Evolutionary conservation across 2,113 vertebrate genomes (phyloP).

Genomic region (Indicator indicator): DNA sequence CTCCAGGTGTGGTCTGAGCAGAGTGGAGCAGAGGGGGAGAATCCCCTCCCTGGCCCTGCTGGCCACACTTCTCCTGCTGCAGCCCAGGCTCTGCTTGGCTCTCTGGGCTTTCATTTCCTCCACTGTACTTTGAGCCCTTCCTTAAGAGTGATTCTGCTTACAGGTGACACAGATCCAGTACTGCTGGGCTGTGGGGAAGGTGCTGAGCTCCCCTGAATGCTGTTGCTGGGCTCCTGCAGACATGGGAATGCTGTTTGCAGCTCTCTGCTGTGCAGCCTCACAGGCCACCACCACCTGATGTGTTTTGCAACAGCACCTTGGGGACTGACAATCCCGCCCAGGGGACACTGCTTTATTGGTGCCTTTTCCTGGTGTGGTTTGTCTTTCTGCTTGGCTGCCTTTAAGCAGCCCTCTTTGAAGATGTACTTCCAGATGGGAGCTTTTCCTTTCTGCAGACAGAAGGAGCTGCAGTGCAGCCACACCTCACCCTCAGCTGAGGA

Average conservation of each 20-base stretch:
- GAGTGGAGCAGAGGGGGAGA: too few species aligned
- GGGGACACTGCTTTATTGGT: background rate
- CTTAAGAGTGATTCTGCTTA: background rate
- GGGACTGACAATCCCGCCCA: background rate
- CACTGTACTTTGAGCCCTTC: background rate
- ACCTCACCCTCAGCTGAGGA: constrained; percentile 35
- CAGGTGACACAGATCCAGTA: accelerated
- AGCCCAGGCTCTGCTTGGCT: too few species aligned
- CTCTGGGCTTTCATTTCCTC: too few species aligned
- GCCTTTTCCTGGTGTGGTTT: background rate
- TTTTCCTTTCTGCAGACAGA: constrained; percentile 6
- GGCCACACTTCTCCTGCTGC: too few species aligned
- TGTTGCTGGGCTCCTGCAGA: background rate
- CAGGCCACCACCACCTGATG: background rate
- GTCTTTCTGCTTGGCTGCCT: background rate
- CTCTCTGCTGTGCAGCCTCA: background rate
- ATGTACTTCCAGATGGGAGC: background rate
- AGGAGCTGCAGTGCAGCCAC: background rate
- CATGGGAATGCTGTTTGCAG: background rate
- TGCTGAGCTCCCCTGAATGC: background rate
- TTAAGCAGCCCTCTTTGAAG: constrained; percentile 42
- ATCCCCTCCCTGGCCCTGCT: too few species aligned
- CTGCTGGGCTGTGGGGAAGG: background rate
- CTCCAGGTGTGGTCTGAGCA: too few species aligned
- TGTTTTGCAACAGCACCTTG: background rate